Evolutionary conservation across 2,113 vertebrate genomes (phyloP).

Genomic region (Oceanodroma tethys): DNA sequence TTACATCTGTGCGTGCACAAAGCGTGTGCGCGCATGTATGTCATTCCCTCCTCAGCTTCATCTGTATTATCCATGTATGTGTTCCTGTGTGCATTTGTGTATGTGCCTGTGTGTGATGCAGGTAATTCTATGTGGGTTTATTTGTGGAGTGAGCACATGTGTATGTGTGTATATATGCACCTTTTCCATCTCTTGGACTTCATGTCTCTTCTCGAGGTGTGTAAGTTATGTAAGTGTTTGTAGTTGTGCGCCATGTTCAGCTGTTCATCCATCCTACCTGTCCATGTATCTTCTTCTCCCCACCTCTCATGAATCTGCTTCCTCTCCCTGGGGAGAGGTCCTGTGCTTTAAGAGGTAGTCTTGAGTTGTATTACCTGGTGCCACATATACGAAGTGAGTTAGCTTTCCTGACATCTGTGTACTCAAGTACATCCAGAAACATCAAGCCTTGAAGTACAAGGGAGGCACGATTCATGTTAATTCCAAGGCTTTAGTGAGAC

Average conservation of each 20-base stretch:
- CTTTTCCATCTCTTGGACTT: not conserved
- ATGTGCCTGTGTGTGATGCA: not conserved
- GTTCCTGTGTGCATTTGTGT: not conserved
- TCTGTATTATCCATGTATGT: not conserved
- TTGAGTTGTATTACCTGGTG: not conserved
- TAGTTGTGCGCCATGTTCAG: not conserved
- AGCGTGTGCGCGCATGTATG: not conserved
- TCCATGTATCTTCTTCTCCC: not conserved
- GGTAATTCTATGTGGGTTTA: not conserved
- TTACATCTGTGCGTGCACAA: fast-evolving
- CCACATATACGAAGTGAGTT: not conserved
- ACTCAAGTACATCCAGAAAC: not conserved
- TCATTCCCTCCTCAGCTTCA: not conserved
- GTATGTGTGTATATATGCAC: not conserved
- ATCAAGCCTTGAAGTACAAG: not conserved
- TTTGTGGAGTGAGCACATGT: not conserved
- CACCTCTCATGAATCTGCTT: not conserved
- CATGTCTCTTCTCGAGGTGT: not conserved
- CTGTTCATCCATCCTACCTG: not conserved
- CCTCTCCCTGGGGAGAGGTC: not conserved
- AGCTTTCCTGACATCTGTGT: not conserved
- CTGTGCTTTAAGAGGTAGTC: not conserved
- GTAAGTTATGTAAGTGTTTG: not conserved
- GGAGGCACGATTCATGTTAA: not conserved
- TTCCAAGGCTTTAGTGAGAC: not conserved